Base-by-base conservation (phyloP, 1,140 invertebrate genomes). In the Calycopis cecrops region DNA sequence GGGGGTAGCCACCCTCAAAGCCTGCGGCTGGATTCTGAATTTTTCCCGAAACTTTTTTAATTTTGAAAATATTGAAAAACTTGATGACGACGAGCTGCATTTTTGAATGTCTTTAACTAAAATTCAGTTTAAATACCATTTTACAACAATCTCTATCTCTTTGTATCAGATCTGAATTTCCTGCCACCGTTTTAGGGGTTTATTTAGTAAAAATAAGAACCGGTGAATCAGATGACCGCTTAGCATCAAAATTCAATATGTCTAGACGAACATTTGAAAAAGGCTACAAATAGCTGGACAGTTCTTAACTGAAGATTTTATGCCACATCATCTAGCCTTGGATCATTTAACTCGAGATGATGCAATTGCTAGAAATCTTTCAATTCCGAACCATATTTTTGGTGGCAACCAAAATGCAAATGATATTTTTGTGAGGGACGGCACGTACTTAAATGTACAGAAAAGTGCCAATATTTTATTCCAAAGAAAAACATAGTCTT, bases 251-350 rank as follows among this genome's bases (percentile, higher is more conserved):
- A 40, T 52, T 21, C 18, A 1, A n/a, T 14, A 40, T 52, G 21
- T 40, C 50, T 21, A 52, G 35, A 52, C 38, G 50, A 52, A 52
- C 50, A 35, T 52, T 50, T 35, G 48, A 17, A 49, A n/a, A 14
- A 49, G 34, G n/a, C 12, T 49, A 49, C n/a, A 8, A 12, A 12
- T 50, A 35, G 48, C 48, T 10, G 16, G 48, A 50, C 12, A 50
- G 35, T 35, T n/a, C 9, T 17, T 50, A 35, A 35, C 33, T 35
- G 28, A 50, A 35, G 48, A 18, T 48, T 48, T 48, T 10, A 10
- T 48, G 7, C 47, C 16, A 16, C 47, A 17, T 48, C 21, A 11
- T 48, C 47, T 48, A 18, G 47, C 16, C 16, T 28, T 48, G 21
- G 17, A 48, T 28, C 47, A 48, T 8, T 9, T 48, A 11, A 48